These are phyloP conservation scores for Gallinago paraguaiae DNA, from an alignment of 2,113 vertebrate species.

Conservation along the genomic window DNA sequence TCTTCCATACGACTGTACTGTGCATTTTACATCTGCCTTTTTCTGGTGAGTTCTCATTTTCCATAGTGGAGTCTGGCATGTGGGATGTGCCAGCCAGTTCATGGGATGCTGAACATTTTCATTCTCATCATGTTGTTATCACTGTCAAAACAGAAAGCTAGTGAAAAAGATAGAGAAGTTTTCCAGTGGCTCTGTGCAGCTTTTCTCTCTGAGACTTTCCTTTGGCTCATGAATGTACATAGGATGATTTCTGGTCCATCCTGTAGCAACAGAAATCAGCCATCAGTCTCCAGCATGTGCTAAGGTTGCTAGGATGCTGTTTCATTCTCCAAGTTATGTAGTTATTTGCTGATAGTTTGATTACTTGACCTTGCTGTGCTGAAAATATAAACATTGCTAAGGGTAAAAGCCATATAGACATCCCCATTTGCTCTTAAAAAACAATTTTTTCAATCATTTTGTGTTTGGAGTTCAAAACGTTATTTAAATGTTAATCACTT, in stretches of 20 bases:
- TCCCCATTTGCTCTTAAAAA: constrained; percentile 25
- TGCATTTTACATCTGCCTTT: constrained; percentile 5
- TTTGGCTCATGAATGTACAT: background rate
- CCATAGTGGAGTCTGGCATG: constrained; percentile 15
- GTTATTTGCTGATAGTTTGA: constrained; percentile 28
- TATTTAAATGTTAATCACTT: constrained; percentile 69
- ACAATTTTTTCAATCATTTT: constrained; percentile 39
- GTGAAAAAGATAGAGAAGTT: background rate
- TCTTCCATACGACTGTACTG: background rate
- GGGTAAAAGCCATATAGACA: constrained; percentile 22
- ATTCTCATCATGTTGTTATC: background rate
- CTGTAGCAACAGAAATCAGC: background rate
- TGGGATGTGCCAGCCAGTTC: constrained; percentile 45
- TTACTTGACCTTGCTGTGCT: constrained; percentile 2
- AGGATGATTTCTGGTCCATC: background rate
- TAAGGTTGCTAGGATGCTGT: background rate
- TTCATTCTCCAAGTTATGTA: background rate
- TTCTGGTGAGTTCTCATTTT: constrained; percentile 31
- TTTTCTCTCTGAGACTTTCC: background rate
- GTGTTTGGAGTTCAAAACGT: constrained; percentile 46
- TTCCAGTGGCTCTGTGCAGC: background rate
- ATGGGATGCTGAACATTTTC: constrained; percentile 13
- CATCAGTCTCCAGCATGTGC: background rate
- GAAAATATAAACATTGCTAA: constrained; percentile 9
- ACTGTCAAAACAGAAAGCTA: constrained; percentile 26